Conservation (phyloP, 1,140 invertebrate genomes). For the Octopus sinensis region DNA sequence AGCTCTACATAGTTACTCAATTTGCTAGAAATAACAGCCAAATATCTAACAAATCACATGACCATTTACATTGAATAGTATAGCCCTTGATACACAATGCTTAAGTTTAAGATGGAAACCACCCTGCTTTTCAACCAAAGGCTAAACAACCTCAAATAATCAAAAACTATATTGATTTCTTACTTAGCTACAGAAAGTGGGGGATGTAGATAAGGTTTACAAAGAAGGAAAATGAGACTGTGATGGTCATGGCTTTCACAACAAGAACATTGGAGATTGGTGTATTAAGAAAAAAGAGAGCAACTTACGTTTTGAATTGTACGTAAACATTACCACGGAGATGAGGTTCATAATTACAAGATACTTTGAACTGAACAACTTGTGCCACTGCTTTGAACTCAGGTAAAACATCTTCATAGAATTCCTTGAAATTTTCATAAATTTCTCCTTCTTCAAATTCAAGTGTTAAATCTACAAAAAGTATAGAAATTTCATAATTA, state of each 20-base stretch:
- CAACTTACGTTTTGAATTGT: conserved; percentile 68
- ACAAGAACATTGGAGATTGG: neutral
- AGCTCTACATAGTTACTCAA: no score
- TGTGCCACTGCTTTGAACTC: conserved; percentile 79
- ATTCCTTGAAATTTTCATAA: conserved; percentile 78
- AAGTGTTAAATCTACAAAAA: conserved; percentile 66
- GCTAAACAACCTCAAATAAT: no score
- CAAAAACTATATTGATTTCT: no score
- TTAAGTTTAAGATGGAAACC: no score
- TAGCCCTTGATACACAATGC: no score
- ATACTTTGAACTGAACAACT: conserved; percentile 79
- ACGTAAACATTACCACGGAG: conserved; percentile 87
- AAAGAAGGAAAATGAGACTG: neutral
- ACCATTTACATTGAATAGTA: no score
- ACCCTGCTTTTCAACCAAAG: no score
- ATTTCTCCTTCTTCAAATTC: conserved; percentile 83
- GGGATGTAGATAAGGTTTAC: neutral
- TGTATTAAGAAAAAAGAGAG: neutral
- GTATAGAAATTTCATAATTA: no score
- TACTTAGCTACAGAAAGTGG: no score
- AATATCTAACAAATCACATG: no score
- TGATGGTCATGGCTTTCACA: neutral
- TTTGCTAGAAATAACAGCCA: no score
- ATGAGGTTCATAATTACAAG: conserved; percentile 82
- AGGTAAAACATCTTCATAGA: conserved; percentile 80